Evolutionary conservation across 2,113 vertebrate genomes (phyloP).

Genomic region (Megaceryle maxima): DNA sequence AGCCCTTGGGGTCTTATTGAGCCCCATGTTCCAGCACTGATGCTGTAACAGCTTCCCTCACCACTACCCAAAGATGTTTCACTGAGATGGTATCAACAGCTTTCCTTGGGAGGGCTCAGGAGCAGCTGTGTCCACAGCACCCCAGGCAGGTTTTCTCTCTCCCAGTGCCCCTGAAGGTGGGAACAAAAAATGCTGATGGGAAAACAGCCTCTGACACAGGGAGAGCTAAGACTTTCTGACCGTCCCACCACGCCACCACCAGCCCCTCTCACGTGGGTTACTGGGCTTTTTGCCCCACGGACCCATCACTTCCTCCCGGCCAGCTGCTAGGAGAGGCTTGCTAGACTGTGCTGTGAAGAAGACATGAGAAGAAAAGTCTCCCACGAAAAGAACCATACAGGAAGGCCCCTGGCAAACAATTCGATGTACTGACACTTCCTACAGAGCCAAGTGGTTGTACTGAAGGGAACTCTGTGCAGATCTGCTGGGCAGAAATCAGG

Average conservation of each 20-base stretch:
- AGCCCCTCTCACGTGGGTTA: accelerated
- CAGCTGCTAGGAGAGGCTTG: not conserved
- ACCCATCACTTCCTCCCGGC: not conserved
- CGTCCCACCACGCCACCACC: not conserved
- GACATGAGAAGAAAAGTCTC: not conserved
- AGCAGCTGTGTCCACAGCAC: not conserved
- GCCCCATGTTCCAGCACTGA: not conserved
- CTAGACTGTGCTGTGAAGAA: not conserved
- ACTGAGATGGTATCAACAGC: accelerated
- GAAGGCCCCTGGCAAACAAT: not conserved
- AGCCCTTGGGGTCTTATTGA: not conserved
- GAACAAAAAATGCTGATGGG: not conserved
- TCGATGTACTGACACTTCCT: not conserved
- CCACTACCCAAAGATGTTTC: not conserved
- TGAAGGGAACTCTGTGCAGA: not conserved
- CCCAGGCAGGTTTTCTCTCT: not conserved
- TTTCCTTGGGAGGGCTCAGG: accelerated
- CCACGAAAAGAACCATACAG: not conserved
- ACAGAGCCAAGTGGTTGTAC: not conserved
- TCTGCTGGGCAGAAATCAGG: not conserved
- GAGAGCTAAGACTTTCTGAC: not conserved
- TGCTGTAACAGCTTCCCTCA: not conserved
- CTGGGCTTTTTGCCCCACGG: not conserved
- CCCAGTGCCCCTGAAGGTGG: accelerated
- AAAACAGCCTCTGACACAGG: not conserved